Evolutionary conservation across 2,797 vertebrate genomes (phyloP), one percentile per base, ranked within the genome.

Genomic region (Amniataba percoides): DNA sequence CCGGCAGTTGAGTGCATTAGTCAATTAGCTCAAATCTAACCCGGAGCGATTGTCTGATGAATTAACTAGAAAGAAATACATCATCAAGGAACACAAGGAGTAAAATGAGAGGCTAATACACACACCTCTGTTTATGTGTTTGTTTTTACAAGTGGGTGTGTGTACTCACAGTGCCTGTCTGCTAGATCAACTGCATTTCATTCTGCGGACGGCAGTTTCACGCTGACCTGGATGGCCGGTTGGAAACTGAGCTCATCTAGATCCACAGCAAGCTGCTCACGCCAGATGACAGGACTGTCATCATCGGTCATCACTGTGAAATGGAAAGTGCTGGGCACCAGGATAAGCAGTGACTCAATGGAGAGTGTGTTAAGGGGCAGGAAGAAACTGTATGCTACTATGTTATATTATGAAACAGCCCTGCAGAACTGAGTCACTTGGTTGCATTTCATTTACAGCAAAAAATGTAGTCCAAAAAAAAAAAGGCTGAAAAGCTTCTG

Each of bases 241-340:
- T 63, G 36, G 75, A 77, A 77, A 78, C 65, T 39, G 82, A 89
- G 76, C 79, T 85, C 82, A 80, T 85, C 79, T 45, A 9, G 52
- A 79, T 89, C 77, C 90, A 86, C 84, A 91, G 85, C 85, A 81
- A 92, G 81, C 89, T 81, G 75, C 88, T 82, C 75, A 81, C 73
- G 19, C 85, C 84, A 63, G 85, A 90, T 62, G 92, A 91, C 78
- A 69, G 80, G 70, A 70, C 87, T 65, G 87, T 86, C 84, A 88
- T 92, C 64, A 82, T 74, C 21, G 70, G 85, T 81, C 69, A 88
- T 55, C 0, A 21, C 72, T 70, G 65, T 40, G 63, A 64, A 60
- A 59, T 27, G 46, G 89, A 77, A 53, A 75, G 57, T 49, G 53
- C 62, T 16, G 49, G 57, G 51, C 49, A 53, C 39, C 60, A 18